A percentile compares a stretch with the other conserved stretches of the same genome.
phyloP scores from a whole-genome alignment of 2,888 invertebrate species.

The Nephrotoma appendiculata region DNA sequence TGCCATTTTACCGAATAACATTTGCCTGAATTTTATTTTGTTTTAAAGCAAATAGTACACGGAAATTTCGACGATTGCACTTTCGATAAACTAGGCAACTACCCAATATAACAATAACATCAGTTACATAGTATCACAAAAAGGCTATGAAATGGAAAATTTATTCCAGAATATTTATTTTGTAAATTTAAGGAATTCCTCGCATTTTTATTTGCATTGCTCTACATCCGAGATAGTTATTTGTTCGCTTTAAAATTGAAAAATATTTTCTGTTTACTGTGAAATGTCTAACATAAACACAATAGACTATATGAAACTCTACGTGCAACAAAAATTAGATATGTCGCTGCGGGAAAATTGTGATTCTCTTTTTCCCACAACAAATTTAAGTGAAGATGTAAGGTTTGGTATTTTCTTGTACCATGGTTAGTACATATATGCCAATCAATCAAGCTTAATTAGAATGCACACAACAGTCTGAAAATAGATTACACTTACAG shows the following conservation, averaged over 20 bases:
- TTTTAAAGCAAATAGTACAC: too few relatives aligned
- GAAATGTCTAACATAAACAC: not conserved
- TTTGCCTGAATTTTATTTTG: not conserved
- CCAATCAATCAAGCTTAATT: not conserved
- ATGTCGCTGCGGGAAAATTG: not conserved
- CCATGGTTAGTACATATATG: not conserved
- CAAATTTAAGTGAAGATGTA: not conserved
- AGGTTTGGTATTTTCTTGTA: not conserved
- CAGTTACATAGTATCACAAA: not conserved
- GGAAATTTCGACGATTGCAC: not conserved
- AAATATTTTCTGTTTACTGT: not conserved
- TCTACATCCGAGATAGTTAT: not conserved
- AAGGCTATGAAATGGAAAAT: not conserved
- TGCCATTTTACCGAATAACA: not conserved
- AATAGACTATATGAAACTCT: not conserved
- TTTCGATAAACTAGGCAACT: not conserved
- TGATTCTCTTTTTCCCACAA: not conserved
- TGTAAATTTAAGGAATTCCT: not conserved
- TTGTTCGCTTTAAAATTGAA: not conserved
- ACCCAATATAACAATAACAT: not conserved
- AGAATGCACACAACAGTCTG: not conserved
- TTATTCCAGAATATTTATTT: not conserved
- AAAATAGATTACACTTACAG: slow-evolving; percentile 50
- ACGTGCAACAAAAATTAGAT: not conserved
- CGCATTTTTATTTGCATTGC: not conserved